Evolutionary conservation across 2,888 invertebrate genomes (phyloP).

Genomic region (Lasioglossum pauxillum): DNA sequence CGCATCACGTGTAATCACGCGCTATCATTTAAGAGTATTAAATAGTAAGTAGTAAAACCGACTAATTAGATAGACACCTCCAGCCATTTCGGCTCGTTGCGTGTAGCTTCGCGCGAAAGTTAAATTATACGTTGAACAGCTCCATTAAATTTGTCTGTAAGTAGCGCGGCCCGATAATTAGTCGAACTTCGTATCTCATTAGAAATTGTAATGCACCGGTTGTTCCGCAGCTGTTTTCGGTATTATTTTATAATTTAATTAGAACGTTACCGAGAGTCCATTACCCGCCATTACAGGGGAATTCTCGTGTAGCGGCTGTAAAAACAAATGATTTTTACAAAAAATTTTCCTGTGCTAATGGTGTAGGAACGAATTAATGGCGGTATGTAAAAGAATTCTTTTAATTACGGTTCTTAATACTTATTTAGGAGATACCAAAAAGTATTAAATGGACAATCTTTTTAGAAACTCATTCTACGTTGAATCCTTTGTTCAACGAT

Average conservation of each 20-base stretch:
- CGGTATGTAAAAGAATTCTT: not conserved
- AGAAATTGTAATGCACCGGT: slow-evolving; percentile 11
- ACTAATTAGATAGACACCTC: not conserved
- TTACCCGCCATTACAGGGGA: not conserved
- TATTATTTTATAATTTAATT: slow-evolving; percentile 13
- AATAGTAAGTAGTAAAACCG: slow-evolving; percentile 4
- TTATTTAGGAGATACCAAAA: not conserved
- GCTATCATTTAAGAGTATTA: not conserved
- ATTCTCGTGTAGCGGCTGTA: not conserved
- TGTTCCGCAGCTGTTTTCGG: not conserved
- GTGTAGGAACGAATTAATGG: not conserved
- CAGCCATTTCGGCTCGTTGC: not conserved
- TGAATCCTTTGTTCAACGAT: too few species aligned
- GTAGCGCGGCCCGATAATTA: slow-evolving; percentile 12
- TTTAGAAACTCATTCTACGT: too few species aligned
- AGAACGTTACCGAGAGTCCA: not conserved
- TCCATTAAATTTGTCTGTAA: slow-evolving; percentile 12
- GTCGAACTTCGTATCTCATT: slow-evolving; percentile 2
- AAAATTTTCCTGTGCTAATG: not conserved
- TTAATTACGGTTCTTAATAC: not conserved
- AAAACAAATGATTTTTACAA: not conserved
- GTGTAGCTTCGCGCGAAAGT: not conserved
- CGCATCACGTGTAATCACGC: too few species aligned
- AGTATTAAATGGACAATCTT: too few species aligned
- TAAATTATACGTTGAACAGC: slow-evolving; percentile 4